phyloP scores from a whole-genome alignment of 2,888 invertebrate genomes.

The Seira sanloemensis region DNA sequence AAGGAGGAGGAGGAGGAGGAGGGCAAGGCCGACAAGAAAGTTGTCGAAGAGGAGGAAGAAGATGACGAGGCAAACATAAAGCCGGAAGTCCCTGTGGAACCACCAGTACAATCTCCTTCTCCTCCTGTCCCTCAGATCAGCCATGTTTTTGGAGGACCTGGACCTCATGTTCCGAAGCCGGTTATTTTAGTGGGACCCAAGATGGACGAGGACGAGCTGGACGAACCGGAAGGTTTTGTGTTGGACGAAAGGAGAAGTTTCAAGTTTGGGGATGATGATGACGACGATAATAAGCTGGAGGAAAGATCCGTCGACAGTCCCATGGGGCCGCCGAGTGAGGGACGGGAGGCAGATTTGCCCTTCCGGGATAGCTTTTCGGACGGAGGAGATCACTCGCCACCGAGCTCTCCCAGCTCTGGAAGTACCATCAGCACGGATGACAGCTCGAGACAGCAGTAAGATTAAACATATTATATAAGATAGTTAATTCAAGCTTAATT shows the following conservation, averaged over 20 bases:
- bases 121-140: neutral
- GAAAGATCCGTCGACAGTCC: constrained; percentile 48
- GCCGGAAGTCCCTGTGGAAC: neutral
- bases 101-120: neutral
- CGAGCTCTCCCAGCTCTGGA: constrained; percentile 31
- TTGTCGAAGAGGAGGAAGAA: neutral
- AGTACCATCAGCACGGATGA: constrained; percentile 51
- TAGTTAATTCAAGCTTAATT: too few species aligned
- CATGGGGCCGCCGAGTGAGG: constrained; percentile 59
- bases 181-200: constrained; percentile 52
- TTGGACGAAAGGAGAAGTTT: neutral
- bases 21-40: neutral
- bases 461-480: too few species aligned
- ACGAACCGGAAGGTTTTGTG: constrained; percentile 26
- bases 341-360: constrained; percentile 39
- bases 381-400: constrained; percentile 40
- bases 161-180: constrained; percentile 20
- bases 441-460: constrained; percentile 35
- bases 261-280: constrained; percentile 34
- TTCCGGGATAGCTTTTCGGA: constrained; percentile 48
- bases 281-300: constrained; percentile 27
- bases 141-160: neutral
- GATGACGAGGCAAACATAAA: neutral
- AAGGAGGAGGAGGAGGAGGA: neutral
- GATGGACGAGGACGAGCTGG: constrained; percentile 26